Evolutionary conservation across 2,888 invertebrate genomes (phyloP).

Genomic region (Lymantria monacha): DNA sequence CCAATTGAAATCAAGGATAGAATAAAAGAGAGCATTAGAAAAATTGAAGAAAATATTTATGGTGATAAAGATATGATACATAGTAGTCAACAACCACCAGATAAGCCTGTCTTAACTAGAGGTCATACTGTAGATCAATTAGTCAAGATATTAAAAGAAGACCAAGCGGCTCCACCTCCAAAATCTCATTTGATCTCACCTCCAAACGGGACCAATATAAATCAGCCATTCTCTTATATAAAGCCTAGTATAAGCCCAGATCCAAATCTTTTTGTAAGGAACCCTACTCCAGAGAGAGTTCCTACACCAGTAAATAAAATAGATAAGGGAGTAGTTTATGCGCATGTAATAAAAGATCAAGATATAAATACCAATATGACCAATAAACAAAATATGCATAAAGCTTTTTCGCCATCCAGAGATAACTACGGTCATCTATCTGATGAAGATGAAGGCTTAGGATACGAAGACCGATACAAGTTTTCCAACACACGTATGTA

Average conservation of each 20-base stretch:
- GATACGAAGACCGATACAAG: constrained; percentile 84
- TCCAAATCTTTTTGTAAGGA: constrained; percentile 67
- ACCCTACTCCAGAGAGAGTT: constrained; percentile 72
- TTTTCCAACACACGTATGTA: constrained; percentile 55
- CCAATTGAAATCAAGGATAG: constrained; percentile 65
- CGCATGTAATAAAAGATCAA: constrained; percentile 85
- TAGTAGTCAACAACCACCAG: constrained; percentile 87
- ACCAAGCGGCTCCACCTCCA: constrained; percentile 85
- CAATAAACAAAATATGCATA: constrained; percentile 77
- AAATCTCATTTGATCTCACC: constrained; percentile 84
- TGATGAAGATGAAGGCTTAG: constrained; percentile 91
- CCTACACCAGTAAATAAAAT: constrained; percentile 73
- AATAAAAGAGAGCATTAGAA: constrained; percentile 77
- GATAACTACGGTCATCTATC: constrained; percentile 82
- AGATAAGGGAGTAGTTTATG: constrained; percentile 87
- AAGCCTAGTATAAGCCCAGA: constrained; percentile 81
- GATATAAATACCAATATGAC: constrained; percentile 47
- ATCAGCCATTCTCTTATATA: constrained; percentile 92
- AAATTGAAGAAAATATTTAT: constrained; percentile 76
- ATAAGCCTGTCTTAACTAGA: constrained; percentile 86
- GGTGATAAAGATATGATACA: constrained; percentile 85
- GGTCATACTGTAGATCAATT: constrained; percentile 89
- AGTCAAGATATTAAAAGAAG: constrained; percentile 88
- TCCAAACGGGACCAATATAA: constrained; percentile 85
- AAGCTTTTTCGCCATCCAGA: constrained; percentile 69